Evolutionary conservation across 2,888 invertebrate species (phyloP).

Genomic region (Tetragnatha montana): DNA sequence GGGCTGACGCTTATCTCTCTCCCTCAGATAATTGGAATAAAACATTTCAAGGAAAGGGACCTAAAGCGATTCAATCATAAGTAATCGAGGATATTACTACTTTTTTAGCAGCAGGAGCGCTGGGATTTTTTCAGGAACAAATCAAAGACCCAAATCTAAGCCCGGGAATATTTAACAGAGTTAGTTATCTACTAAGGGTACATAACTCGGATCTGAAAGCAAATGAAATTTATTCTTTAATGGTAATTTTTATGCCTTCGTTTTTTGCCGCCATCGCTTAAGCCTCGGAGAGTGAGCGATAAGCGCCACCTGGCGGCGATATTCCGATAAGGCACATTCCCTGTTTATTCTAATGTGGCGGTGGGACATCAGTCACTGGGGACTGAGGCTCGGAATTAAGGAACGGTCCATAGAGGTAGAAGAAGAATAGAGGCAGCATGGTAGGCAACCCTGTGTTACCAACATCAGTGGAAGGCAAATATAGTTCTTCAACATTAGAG

Average conservation of each 20-base stretch:
- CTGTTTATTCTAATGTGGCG: constrained; percentile 51
- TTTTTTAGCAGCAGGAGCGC: constrained; percentile 34
- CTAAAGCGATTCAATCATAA: constrained; percentile 41
- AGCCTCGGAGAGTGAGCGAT: neutral
- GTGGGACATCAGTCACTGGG: constrained; percentile 30
- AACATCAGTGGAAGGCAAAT: too few relatives aligned
- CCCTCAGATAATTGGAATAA: constrained; percentile 57
- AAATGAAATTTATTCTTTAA: constrained; percentile 51
- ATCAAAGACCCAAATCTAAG: constrained; percentile 32
- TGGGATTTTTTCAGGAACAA: constrained; percentile 29
- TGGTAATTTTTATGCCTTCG: constrained; percentile 19
- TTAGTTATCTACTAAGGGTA: constrained; percentile 44
- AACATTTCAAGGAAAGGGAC: constrained; percentile 46
- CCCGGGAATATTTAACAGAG: constrained; percentile 33
- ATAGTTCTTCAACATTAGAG: too few relatives aligned
- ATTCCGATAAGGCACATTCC: neutral
- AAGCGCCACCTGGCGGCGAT: constrained; percentile 8
- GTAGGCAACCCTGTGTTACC: too few relatives aligned
- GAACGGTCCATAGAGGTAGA: constrained; percentile 4
- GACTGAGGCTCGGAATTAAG: constrained; percentile 33
- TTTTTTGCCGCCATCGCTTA: neutral
- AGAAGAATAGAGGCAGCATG: too few relatives aligned
- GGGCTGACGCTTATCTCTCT: constrained; percentile 46
- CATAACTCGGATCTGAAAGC: constrained; percentile 22
- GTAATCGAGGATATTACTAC: constrained; percentile 22